A percentile compares a stretch with the other conserved stretches of the same genome.
Evolutionary conservation across 2,888 invertebrate species (phyloP).

Genomic region (Ormyrus labotus): DNA sequence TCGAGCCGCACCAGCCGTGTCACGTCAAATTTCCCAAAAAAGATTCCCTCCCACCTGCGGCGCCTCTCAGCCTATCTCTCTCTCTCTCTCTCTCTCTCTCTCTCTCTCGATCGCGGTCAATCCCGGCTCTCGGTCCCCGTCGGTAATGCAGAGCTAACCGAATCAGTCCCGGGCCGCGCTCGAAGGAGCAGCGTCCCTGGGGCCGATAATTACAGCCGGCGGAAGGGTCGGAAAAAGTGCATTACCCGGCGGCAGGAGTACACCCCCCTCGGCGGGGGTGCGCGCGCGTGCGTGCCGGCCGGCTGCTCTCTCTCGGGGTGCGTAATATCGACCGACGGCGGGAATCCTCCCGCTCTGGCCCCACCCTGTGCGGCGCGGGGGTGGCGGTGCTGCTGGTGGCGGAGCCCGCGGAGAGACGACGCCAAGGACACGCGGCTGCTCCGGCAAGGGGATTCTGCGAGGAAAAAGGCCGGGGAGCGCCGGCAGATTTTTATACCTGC

Average conservation of each 20-base stretch:
- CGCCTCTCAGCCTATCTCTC: too few species aligned
- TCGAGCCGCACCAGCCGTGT: too few species aligned
- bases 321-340: conserved; percentile 70
- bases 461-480: not conserved
- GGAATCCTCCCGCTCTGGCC: conserved; percentile 65
- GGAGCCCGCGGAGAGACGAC: not conserved
- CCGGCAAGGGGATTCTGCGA: not conserved
- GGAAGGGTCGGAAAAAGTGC: conserved; percentile 15
- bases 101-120: too few species aligned
- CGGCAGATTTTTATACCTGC: not conserved
- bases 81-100: too few species aligned
- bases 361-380: conserved; percentile 25
- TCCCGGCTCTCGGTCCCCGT: too few species aligned
- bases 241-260: conserved; percentile 12
- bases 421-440: too few species aligned
- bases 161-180: too few species aligned
- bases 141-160: too few species aligned
- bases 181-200: not conserved
- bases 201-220: conserved; percentile 16
- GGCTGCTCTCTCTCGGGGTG: conserved; percentile 60
- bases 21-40: too few species aligned
- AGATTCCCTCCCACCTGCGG: too few species aligned
- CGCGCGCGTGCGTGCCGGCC: conserved; percentile 44
- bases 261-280: conserved; percentile 9
- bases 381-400: not conserved